A percentile compares a stretch with the other conserved stretches of the same genome.
Conservation (phyloP, 1,140 invertebrate genomes). For the Trichonephila inaurata region DNA sequence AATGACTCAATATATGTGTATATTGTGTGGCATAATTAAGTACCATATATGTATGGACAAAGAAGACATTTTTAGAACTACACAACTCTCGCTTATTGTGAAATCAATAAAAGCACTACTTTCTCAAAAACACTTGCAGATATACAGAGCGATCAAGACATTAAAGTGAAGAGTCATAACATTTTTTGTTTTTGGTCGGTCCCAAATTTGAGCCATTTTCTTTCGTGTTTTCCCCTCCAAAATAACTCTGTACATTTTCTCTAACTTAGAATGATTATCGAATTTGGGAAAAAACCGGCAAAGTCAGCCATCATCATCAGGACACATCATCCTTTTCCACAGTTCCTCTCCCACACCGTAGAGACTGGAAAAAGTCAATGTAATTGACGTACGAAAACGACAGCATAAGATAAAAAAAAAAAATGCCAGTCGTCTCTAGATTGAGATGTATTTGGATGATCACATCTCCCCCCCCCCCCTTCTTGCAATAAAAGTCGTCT, state of each 20-base stretch:
- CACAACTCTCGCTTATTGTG: no score
- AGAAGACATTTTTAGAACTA: no score
- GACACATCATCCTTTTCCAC: background rate
- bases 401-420: background rate
- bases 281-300: background rate
- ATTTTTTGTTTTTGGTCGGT: background rate
- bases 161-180: background rate
- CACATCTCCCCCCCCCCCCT: constrained; percentile 39
- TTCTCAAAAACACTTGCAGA: background rate
- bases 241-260: background rate
- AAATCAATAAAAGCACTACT: background rate
- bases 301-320: constrained; percentile 3
- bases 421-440: background rate
- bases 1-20: no score
- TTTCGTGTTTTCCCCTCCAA: background rate
- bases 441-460: constrained; percentile 28
- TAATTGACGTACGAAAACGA: constrained; percentile 17
- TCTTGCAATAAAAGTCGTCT: constrained; percentile 44
- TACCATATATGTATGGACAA: no score
- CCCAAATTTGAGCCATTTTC: background rate
- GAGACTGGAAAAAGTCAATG: constrained; percentile 1
- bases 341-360: background rate
- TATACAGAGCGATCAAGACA: background rate
- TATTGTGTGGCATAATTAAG: no score
- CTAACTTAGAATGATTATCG: background rate